Evolutionary conservation across 2,113 vertebrate species (phyloP).

Genomic region (Rhipidura dahli): DNA sequence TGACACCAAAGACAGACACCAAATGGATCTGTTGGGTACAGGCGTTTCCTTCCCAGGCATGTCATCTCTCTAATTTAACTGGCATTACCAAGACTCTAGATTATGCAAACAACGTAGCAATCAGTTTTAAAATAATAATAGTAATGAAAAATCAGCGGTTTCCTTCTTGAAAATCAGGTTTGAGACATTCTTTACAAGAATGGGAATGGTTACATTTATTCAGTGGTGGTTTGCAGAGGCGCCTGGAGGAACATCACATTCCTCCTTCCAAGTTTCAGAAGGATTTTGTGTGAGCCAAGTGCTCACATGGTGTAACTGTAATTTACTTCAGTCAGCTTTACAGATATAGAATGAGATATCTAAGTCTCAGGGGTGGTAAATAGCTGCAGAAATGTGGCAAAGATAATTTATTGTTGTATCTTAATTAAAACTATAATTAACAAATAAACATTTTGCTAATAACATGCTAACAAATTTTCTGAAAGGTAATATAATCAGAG

Average conservation of each 20-base stretch:
- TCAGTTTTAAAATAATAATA: not conserved
- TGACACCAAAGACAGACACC: not conserved
- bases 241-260: not conserved
- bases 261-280: not conserved
- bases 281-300: slow-evolving; percentile 38
- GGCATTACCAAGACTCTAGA: not conserved
- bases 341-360: slow-evolving; percentile 52
- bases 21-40: not conserved
- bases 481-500: slow-evolving; percentile 48
- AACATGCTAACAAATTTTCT: slow-evolving; percentile 49
- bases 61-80: not conserved
- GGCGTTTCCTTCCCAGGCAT: not conserved
- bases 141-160: not conserved
- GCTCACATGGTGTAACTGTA: slow-evolving; percentile 7
- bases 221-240: not conserved
- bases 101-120: not conserved
- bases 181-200: not conserved
- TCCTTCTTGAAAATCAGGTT: not conserved
- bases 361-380: slow-evolving; percentile 43
- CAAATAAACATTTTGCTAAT: slow-evolving; percentile 61
- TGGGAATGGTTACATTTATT: not conserved
- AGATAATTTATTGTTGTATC: slow-evolving; percentile 55
- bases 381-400: slow-evolving; percentile 40
- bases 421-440: slow-evolving; percentile 61
- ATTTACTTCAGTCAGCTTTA: slow-evolving; percentile 59